phyloP scores from a whole-genome alignment of 2,797 vertebrate genomes.

The Poecilia gillii region DNA sequence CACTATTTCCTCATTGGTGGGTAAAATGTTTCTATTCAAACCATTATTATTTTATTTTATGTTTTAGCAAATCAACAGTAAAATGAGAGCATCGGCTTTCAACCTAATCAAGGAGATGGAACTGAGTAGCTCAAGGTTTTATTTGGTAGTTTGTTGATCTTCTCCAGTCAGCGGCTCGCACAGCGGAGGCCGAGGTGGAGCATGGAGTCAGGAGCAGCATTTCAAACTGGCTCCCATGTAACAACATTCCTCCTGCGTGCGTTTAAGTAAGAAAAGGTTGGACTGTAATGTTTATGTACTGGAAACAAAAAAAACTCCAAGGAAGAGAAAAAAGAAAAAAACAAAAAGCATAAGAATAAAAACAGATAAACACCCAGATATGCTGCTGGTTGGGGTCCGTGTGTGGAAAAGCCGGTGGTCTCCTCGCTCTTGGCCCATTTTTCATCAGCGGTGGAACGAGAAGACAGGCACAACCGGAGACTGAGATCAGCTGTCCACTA shows the following conservation, averaged over 20 bases:
- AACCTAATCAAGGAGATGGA: background rate
- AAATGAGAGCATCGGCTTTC: background rate
- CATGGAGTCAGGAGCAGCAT: background rate
- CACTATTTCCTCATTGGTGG: background rate
- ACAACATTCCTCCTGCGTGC: background rate
- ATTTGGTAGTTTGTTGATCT: background rate
- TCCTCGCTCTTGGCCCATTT: slow-evolving; percentile 35
- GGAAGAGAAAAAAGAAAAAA: background rate
- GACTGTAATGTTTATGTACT: slow-evolving; percentile 3
- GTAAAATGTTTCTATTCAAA: background rate
- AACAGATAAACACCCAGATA: slow-evolving; percentile 6
- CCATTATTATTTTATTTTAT: background rate
- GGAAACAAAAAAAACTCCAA: slow-evolving; percentile 13
- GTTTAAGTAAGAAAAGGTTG: slow-evolving; percentile 20
- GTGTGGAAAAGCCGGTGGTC: slow-evolving; percentile 1
- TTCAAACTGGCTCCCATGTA: background rate
- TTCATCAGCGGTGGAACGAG: slow-evolving; percentile 23
- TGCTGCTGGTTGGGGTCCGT: background rate
- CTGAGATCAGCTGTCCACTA: slow-evolving; percentile 51
- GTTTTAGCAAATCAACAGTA: background rate
- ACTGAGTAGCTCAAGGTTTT: background rate
- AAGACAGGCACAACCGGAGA: slow-evolving; percentile 32
- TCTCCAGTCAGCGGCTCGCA: background rate
- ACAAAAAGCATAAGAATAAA: background rate
- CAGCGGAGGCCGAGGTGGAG: background rate